These are phyloP conservation scores for Andrena camellia DNA, from an alignment of 2,888 invertebrate genomes.

Conservation along the genomic window DNA sequence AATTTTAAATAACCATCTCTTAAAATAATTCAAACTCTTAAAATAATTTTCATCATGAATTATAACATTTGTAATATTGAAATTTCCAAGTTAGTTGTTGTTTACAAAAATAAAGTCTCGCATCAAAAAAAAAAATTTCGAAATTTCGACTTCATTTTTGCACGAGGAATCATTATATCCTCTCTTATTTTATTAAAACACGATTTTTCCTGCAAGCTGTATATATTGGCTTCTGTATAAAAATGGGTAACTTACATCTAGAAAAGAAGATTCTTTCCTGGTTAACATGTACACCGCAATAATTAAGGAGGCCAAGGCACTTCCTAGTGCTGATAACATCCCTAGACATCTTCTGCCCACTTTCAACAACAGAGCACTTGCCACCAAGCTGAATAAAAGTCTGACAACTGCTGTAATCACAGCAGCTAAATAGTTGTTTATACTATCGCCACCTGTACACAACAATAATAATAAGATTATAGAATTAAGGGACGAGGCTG, in stretches of 20 bases:
- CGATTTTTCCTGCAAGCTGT: too few relatives aligned
- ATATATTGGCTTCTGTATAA: background rate
- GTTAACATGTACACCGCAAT: constrained; percentile 87
- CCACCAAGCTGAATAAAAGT: constrained; percentile 88
- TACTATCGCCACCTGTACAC: constrained; percentile 84
- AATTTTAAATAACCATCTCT: too few relatives aligned
- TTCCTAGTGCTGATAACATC: constrained; percentile 89
- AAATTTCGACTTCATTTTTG: too few relatives aligned
- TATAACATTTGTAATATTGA: too few relatives aligned
- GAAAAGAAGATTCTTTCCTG: constrained; percentile 80
- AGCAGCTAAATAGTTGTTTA: constrained; percentile 88
- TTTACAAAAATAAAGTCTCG: too few relatives aligned
- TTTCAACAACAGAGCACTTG: constrained; percentile 88
- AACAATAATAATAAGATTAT: constrained; percentile 9
- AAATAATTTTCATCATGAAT: too few relatives aligned
- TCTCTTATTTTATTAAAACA: too few relatives aligned
- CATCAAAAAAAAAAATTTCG: too few relatives aligned
- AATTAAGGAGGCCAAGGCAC: constrained; percentile 88
- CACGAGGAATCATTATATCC: too few relatives aligned
- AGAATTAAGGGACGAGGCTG: background rate
- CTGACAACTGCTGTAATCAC: constrained; percentile 90
- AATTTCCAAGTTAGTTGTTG: too few relatives aligned
- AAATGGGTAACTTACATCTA: constrained; percentile 71
- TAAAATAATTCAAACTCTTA: too few relatives aligned
- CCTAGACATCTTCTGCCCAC: constrained; percentile 89